Evolutionary conservation across 1,140 invertebrate species (phyloP), one percentile per base, ranked within the genome.

Genomic region (Diploscapter pachys): DNA sequence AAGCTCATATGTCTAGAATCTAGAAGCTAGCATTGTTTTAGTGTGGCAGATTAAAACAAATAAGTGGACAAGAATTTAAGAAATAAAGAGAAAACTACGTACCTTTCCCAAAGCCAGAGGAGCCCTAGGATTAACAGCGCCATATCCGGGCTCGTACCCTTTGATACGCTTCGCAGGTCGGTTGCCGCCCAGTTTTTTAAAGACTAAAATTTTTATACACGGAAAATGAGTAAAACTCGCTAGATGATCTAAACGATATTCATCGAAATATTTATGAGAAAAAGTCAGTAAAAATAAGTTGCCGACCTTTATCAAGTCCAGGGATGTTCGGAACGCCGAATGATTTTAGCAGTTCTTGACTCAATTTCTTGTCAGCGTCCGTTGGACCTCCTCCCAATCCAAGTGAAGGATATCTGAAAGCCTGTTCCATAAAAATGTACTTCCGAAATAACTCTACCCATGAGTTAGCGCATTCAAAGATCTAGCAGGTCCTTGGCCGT

Each of bases 101-200:
- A 75, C 74, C 74, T 72, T 71, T 71, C 80, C 80, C 56, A 78
- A 76, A 4, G 80, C 80, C n/a, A 81, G 74, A 5, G 75, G 73
- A 51, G 76, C 75, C 55, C 78, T 71, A 13, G 81, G 81, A 61
- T 81, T 68, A 50, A 81, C 75, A 8, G 80, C 80, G 61, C 81
- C 80, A 53, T 70, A 81, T 13, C 80, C 80, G 2, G 80, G 80
- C 13, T 81, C 80, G 52, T 69, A 81, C 5, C 68, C 63, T 4
- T 59, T 56, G 31, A 66, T 72, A 11, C 65, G 56, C 57, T 78
- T 75, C 5, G 75, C 80, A 64, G 78, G 77, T 31, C 51, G 76
- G 51, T 55, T 80, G 52, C 74, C 74, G 68, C 76, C 69, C 5
- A 71, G 69, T 52, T 54, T 78, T 79, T 5, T 77, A 67, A 55